Evolutionary conservation across 2,797 vertebrate species (phyloP), one percentile per base, ranked within the genome.

Genomic region (Girardinus metallicus): DNA sequence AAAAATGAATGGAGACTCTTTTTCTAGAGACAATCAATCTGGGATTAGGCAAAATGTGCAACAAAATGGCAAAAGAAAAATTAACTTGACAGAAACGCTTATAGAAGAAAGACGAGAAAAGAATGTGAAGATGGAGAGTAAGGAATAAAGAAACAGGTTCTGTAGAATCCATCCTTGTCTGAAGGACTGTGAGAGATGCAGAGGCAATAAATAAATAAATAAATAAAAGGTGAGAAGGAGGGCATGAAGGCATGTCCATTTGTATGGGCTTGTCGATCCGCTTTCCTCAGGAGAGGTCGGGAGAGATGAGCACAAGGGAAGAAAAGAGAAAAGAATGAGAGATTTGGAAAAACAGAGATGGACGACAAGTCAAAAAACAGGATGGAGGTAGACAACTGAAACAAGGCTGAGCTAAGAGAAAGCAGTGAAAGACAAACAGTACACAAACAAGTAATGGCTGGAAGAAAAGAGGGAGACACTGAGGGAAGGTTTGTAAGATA

Each of bases 191-290:
- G 36, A 41, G 36, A 68, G 83, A 53, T 8, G 44, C 62, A 64
- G 43, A 51, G 78, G 77, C 57, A 47, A 75, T 83, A 55, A 79
- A 29, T 64, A 66, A 39, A 66, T 64, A 82, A 73, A 74, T 75
- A 83, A 90, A 91, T 82, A 71, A 89, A 86, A 91, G 66, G 53
- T n/a, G 55, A 87, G 78, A 76, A 80, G 81, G 74, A 75, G 78
- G 86, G 75, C 87, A 66, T 72, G 79, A 80, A 86, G 80, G 75
- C 83, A 74, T 85, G 86, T 82, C 85, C 18, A 18, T 73, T 86
- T 34, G 5, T 85, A 86, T 73, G 2, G 23, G 79, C 84, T 89
- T 93, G 88, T 90, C 87, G 46, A 73, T 73, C 6, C n/a, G 74
- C 76, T 80, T 87, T 70, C 76, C 71, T 70, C 86, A 1, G 64